A percentile compares a stretch with the other conserved stretches of the same genome.
Evolutionary conservation across 2,888 invertebrate species (phyloP).

Genomic region (Dryomyza anilis): DNA sequence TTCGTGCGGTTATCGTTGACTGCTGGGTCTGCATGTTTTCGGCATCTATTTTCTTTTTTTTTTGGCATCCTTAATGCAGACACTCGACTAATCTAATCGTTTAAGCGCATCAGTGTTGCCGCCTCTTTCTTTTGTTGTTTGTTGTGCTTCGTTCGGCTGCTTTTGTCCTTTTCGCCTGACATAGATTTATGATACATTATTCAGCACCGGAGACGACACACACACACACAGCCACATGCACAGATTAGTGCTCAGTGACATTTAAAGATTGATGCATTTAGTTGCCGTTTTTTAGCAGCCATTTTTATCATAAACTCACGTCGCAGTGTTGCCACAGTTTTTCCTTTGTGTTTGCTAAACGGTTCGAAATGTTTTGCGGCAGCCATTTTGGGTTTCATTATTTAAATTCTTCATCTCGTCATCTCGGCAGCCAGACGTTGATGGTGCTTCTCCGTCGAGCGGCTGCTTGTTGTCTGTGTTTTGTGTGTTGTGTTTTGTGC

Average conservation of each 20-base stretch:
- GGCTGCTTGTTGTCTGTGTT: neutral
- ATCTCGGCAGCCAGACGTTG: constrained; percentile 20
- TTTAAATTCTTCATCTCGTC: constrained; percentile 22
- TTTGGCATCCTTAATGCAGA: neutral
- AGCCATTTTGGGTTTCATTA: constrained; percentile 15
- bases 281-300: neutral
- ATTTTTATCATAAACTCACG: neutral
- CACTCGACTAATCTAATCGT: too few species aligned
- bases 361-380: neutral
- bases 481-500: neutral
- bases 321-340: neutral
- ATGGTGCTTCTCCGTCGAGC: constrained; percentile 18
- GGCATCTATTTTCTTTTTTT: neutral
- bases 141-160: too few species aligned
- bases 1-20: neutral
- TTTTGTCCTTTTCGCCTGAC: too few species aligned
- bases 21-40: neutral
- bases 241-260: constrained; percentile 41
- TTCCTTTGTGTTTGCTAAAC: too few species aligned
- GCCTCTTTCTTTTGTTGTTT: neutral
- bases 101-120: neutral
- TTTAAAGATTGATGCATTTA: constrained; percentile 49
- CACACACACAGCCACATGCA: neutral
- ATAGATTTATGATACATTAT: neutral
- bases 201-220: neutral